Evolutionary conservation across 2,113 vertebrate genomes (phyloP).

Genomic region (Prunella himalayana): DNA sequence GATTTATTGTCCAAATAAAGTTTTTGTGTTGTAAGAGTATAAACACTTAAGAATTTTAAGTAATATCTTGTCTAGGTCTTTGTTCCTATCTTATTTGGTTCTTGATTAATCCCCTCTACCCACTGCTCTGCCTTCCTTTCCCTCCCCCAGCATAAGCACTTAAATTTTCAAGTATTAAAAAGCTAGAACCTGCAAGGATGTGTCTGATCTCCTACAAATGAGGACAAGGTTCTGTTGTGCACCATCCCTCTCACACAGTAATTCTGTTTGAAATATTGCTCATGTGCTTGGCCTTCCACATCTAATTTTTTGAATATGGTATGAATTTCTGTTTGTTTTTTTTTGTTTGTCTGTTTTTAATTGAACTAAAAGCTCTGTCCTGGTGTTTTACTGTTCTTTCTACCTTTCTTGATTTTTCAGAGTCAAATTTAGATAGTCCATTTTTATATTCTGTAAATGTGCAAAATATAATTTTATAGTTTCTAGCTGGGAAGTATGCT

Average conservation of each 20-base stretch:
- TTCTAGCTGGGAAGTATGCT: not conserved
- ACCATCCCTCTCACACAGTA: not conserved
- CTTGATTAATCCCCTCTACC: not conserved
- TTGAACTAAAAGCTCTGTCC: not conserved
- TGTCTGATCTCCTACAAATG: not conserved
- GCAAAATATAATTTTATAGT: not conserved
- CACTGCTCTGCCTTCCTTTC: too few relatives aligned
- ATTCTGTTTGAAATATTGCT: not conserved
- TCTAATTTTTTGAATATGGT: not conserved
- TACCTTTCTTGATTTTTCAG: not conserved
- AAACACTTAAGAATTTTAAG: not conserved
- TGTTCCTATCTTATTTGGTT: not conserved
- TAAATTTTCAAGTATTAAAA: not conserved
- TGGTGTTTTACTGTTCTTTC: not conserved
- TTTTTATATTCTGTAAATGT: not conserved
- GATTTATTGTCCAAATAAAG: not conserved
- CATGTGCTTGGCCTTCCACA: not conserved
- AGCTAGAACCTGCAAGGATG: not conserved
- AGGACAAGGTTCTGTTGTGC: not conserved
- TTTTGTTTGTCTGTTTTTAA: not conserved
- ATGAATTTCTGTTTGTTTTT: not conserved
- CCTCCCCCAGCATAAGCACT: not conserved
- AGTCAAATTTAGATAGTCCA: not conserved
- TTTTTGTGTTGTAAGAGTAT: not conserved
- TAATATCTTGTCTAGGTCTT: not conserved